Conservation (phyloP, 2,797 vertebrate genomes). For the Melanotaenia nigrans region DNA sequence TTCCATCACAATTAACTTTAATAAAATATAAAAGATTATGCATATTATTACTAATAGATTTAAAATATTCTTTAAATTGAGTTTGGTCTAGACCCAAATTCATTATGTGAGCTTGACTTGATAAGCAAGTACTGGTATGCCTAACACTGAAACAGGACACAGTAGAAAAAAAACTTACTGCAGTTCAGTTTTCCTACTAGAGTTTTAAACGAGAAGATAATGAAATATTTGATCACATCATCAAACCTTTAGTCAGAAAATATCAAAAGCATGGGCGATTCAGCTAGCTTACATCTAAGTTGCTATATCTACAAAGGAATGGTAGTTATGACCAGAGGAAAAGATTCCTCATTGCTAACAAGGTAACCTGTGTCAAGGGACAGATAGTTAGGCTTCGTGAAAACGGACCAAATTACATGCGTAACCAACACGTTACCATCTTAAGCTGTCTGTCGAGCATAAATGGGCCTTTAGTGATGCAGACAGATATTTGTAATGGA, state of each 20-base stretch:
- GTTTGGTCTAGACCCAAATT: not conserved
- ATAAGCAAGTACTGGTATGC: not conserved
- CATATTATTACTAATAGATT: too few relatives aligned
- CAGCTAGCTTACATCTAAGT: not conserved
- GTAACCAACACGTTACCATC: too few relatives aligned
- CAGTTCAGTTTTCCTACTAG: too few relatives aligned
- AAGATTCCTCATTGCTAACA: not conserved
- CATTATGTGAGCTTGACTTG: not conserved
- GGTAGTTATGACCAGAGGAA: not conserved
- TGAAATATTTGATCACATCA: slow-evolving; percentile 1
- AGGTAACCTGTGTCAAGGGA: too few relatives aligned
- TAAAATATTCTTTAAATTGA: too few relatives aligned
- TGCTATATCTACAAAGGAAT: not conserved
- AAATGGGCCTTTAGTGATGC: too few relatives aligned
- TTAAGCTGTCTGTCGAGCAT: too few relatives aligned
- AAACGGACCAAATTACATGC: too few relatives aligned
- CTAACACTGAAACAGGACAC: not conserved
- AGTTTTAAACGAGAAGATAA: not conserved
- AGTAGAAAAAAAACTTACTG: too few relatives aligned
- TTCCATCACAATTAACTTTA: not conserved
- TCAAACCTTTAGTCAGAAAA: not conserved
- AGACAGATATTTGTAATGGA: not conserved
- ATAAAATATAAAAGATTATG: not conserved
- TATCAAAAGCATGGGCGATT: not conserved
- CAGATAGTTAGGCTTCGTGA: too few relatives aligned